phyloP scores from a whole-genome alignment of 2,113 vertebrate genomes.

The Ailuropoda melanoleuca region DNA sequence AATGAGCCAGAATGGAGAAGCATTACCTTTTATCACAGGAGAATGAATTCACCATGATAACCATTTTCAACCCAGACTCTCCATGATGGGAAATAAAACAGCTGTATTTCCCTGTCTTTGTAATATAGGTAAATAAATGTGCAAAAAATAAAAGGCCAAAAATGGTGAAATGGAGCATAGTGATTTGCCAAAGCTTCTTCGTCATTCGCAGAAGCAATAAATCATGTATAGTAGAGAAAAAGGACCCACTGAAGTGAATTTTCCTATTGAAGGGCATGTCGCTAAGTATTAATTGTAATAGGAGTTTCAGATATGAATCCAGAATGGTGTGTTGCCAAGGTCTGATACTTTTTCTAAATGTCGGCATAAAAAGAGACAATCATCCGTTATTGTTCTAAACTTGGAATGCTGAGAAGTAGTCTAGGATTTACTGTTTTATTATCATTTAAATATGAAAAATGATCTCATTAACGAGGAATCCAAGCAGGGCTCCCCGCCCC shows the following conservation, averaged over 20 bases:
- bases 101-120: conserved; percentile 60
- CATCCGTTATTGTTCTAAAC: conserved; percentile 21
- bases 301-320: conserved; percentile 46
- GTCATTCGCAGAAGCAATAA: conserved; percentile 58
- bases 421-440: conserved; percentile 5
- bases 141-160: conserved; percentile 31
- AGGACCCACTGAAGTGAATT: conserved; percentile 22
- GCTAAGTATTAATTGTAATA: conserved; percentile 40
- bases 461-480: conserved; percentile 18
- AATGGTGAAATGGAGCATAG: conserved; percentile 3
- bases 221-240: conserved; percentile 51
- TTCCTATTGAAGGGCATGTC: conserved; percentile 1
- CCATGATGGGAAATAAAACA: conserved; percentile 64
- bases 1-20: neutral
- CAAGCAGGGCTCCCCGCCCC: neutral
- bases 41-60: conserved; percentile 59
- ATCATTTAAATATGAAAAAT: conserved; percentile 58
- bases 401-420: conserved; percentile 10
- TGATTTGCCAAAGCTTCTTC: conserved; percentile 45
- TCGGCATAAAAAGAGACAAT: conserved; percentile 18
- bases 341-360: conserved; percentile 34
- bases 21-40: conserved; percentile 18
- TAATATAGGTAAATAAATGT: conserved; percentile 48
- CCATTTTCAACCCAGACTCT: conserved; percentile 50
- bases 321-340: neutral